These are phyloP conservation scores for Menura novaehollandiae DNA, from an alignment of 2,113 vertebrate species.

Conservation along the genomic window DNA sequence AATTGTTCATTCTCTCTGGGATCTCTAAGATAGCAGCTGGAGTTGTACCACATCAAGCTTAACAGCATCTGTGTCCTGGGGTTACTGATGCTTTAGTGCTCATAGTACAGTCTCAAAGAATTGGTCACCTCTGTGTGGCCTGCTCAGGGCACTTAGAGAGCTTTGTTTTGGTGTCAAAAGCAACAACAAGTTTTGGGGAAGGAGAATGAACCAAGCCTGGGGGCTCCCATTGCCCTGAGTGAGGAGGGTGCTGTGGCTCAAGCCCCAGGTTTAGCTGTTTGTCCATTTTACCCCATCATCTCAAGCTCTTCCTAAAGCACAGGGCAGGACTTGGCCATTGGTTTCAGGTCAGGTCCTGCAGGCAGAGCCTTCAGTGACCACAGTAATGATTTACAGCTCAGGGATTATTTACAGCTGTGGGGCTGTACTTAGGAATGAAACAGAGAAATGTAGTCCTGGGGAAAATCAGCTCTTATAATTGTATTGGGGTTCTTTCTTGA, in stretches of 20 bases:
- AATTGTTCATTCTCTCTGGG: not conserved
- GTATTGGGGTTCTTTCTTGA: not conserved
- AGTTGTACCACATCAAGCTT: rapidly evolving
- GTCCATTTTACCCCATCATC: too few species aligned
- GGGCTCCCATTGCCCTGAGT: not conserved
- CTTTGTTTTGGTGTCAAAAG: not conserved
- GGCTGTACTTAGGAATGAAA: not conserved
- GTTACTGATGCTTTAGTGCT: too few species aligned
- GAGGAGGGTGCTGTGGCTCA: not conserved
- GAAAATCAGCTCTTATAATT: not conserved
- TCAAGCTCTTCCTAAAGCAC: not conserved
- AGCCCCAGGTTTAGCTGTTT: not conserved
- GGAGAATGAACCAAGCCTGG: too few species aligned
- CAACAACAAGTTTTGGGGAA: not conserved
- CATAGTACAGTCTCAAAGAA: not conserved
- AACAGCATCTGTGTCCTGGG: not conserved
- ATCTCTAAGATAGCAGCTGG: not conserved
- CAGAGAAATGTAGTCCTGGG: not conserved
- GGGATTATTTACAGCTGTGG: not conserved
- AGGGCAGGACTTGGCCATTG: not conserved
- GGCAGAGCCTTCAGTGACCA: not conserved
- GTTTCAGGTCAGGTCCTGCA: not conserved
- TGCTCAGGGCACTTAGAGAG: not conserved
- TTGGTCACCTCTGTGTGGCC: too few species aligned
- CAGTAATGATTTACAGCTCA: not conserved